Evolutionary conservation across 2,113 vertebrate genomes (phyloP), one percentile per base, ranked within the genome.

Genomic region (Jaculus jaculus): DNA sequence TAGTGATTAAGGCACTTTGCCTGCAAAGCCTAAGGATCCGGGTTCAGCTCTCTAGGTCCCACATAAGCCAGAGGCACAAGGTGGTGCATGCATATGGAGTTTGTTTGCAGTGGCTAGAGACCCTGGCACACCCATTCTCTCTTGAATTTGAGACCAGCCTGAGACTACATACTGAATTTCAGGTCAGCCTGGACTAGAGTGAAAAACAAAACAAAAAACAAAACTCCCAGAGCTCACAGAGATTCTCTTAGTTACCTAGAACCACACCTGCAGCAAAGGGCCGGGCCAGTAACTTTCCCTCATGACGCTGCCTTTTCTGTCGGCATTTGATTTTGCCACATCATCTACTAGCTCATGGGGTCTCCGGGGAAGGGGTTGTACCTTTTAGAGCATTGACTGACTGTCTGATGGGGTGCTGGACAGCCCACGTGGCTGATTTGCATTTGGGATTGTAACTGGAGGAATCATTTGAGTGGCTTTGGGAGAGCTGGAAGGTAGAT

Each of bases 191-290:
- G 42, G 42, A 8, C 42, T 47, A 8, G 8, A 42, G 39, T 47
- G 68, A 47, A 47, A 47, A 47, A 47, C 42, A 47, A 47, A 47
- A 47, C 8, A 47, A 47, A 47, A 47, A 47, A 47, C 42, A 47
- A 47, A 47, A 47, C 42, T 8, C 42, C 42, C 32, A 39, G 28
- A 72, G 32, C 26, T 63, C 82, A 88, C 85, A 96, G 71, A 93
- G 37, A 37, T 73, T 91, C 58, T 7, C 47, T 60, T 2, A 2
- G 51, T 20, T 68, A 24, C 69, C 63, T 58, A 4, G 78, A 28
- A 65, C 72, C 86, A 69, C 84, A 63, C 32, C 80, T 60, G n/a
- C 47, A 32, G 60, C 21, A 26, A 37, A 34, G 10, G 26, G 34
- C 23, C 42, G 63, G 93, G 9, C n/a, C 47, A 17, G 54, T 42